Conservation (phyloP, 2,113 vertebrate species). For the Protobothrops flavoviridis region DNA sequence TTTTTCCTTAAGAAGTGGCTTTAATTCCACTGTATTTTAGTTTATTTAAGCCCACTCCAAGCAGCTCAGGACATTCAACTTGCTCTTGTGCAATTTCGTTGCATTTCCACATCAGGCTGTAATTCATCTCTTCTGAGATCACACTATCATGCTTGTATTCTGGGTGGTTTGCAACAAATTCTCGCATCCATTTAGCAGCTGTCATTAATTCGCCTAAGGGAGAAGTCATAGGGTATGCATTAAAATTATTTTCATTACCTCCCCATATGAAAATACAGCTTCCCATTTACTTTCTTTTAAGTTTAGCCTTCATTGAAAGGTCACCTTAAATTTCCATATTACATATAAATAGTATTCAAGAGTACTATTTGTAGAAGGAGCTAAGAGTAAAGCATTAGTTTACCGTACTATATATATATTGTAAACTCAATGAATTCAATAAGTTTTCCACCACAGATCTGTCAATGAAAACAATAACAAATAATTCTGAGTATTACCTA, state of each 20-base stretch:
- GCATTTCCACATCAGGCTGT: constrained; percentile 86
- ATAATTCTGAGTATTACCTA: not conserved
- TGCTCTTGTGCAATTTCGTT: constrained; percentile 86
- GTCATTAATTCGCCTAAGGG: constrained; percentile 93
- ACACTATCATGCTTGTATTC: constrained; percentile 95
- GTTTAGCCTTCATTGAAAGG: not conserved
- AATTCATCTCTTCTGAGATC: constrained; percentile 93
- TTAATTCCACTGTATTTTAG: constrained; percentile 72
- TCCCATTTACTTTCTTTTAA: not conserved
- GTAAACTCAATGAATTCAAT: not conserved
- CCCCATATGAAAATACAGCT: not conserved
- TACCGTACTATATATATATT: not conserved
- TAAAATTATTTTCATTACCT: not conserved
- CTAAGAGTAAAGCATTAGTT: not conserved
- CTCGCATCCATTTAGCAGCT: constrained; percentile 95
- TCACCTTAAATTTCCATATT: not conserved
- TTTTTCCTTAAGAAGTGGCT: constrained; percentile 47
- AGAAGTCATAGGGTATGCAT: not conserved
- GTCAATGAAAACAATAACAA: not conserved
- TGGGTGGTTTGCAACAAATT: constrained; percentile 86
- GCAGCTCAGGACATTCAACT: constrained; percentile 86
- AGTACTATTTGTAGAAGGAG: not conserved
- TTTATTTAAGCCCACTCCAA: constrained; percentile 84
- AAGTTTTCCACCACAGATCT: not conserved
- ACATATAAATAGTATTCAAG: not conserved